Evolutionary conservation across 2,113 vertebrate species (phyloP).

Genomic region (Marmota monax): DNA sequence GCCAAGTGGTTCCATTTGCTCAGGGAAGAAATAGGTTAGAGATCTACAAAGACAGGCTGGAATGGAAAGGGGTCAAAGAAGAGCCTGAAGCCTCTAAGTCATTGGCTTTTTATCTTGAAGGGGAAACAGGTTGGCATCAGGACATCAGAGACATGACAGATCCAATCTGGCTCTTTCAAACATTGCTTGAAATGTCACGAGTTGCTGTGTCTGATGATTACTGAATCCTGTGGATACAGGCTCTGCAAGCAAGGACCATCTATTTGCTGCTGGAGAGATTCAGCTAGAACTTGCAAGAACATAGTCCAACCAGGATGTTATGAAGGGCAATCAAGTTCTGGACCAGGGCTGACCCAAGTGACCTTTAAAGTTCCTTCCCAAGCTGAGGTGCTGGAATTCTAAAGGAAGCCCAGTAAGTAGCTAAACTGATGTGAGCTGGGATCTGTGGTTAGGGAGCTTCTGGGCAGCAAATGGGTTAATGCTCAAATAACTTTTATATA

Average conservation of each 20-base stretch:
- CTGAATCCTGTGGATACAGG: not conserved
- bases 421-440: conserved; percentile 48
- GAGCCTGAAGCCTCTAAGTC: not conserved
- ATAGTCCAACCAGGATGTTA: not conserved
- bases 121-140: not conserved
- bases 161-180: not conserved
- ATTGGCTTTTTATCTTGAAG: not conserved
- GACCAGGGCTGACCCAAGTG: not conserved
- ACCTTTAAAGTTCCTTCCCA: conserved; percentile 34
- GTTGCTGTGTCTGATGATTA: not conserved
- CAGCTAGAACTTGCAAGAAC: not conserved
- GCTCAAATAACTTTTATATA: conserved; percentile 89
- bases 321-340: conserved; percentile 6
- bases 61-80: not conserved
- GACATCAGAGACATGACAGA: not conserved
- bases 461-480: conserved; percentile 86
- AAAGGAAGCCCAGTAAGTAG: conserved; percentile 72
- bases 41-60: not conserved
- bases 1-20: not conserved
- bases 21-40: conserved; percentile 17
- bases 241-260: not conserved
- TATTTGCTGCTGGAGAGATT: not conserved
- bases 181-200: not conserved
- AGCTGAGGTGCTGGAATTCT: conserved; percentile 25
- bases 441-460: conserved; percentile 70